Evolutionary conservation across 2,797 vertebrate species (phyloP), one percentile per base, ranked within the genome.

Genomic region (Melopsittacus undulatus): DNA sequence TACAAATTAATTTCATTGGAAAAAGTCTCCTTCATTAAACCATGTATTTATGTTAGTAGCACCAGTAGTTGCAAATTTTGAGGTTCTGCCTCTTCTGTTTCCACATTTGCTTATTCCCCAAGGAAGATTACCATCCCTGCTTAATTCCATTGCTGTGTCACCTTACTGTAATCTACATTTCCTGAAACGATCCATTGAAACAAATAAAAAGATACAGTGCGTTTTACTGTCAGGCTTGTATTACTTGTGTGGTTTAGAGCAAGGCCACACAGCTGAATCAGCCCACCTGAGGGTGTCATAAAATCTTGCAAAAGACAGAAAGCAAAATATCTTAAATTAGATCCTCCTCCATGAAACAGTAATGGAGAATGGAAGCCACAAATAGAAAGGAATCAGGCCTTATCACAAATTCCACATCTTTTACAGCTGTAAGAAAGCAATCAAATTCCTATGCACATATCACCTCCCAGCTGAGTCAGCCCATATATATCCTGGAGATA

Each of bases 261-360:
- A 88, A 77, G 45, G n/a, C 72, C 49, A 68, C 34, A 86, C 26
- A 83, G 73, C 82, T 88, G 83, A 91, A 94, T 94, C 79, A 83
- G 76, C 73, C 75, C 61, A 92, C 85, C 69, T 81, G 69, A 83
- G 69, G 54, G 83, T 32, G 73, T 64, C 66, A 83, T 81, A 75
- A 94, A 89, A 68, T 38, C 52, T 77, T 92, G 45, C 32, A 93
- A 88, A 75, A 22, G 12, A 74, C 79, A 29, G 22, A 19, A 40
- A 90, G 30, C 10, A 89, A 96, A 92, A 81, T 89, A 83, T 49
- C n/a, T 85, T 85, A 89, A 92, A 94, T 86, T 87, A 83, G 79
- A 90, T 90, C 62, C 66, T 94, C 38, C 48, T 92, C 34, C 42
- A 32, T 72, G 17, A 29, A 88, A 86, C 8, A 0, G 68, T 80